These are phyloP conservation scores for Augochlora pura DNA, from an alignment of 1,140 invertebrate genomes.

Conservation along the genomic window DNA sequence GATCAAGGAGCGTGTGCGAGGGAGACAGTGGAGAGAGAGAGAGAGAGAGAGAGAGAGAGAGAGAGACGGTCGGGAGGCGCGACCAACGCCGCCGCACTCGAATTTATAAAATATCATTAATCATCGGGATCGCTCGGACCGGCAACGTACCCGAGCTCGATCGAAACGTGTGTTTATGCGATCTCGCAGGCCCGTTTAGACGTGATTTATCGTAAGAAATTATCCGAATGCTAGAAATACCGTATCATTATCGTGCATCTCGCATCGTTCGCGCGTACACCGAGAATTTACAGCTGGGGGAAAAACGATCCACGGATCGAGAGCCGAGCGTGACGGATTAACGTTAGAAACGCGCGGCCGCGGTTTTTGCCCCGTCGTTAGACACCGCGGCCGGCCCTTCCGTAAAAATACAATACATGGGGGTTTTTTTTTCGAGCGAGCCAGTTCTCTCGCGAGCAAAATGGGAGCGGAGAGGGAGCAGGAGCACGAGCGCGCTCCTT, in stretches of 20 bases:
- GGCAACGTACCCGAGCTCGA: conserved; percentile 52
- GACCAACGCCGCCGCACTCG: conserved; percentile 58
- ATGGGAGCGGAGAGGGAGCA: neutral
- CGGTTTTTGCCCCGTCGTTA: conserved; percentile 8
- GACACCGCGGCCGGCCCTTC: neutral
- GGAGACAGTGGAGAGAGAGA: neutral
- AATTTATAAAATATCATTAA: conserved; percentile 77
- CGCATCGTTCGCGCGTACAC: conserved; percentile 42
- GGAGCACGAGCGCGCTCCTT: neutral
- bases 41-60: too few species aligned
- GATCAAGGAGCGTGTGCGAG: neutral
- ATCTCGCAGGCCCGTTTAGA: conserved; percentile 75
- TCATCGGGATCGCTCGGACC: conserved; percentile 52
- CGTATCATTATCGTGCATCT: conserved; percentile 75
- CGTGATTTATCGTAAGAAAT: conserved; percentile 79
- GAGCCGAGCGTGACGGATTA: conserved; percentile 45
- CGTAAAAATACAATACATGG: too few species aligned
- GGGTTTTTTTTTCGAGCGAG: neutral
- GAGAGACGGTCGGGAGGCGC: conserved; percentile 25
- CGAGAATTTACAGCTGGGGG: conserved; percentile 55
- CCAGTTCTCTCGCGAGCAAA: too few species aligned
- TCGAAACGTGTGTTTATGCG: conserved; percentile 77
- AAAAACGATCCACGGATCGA: conserved; percentile 34
- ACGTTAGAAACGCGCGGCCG: conserved; percentile 8
- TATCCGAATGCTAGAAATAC: conserved; percentile 80